Base-by-base conservation (phyloP, 2,797 vertebrate species). In the Phaenicophaeus curvirostris region DNA sequence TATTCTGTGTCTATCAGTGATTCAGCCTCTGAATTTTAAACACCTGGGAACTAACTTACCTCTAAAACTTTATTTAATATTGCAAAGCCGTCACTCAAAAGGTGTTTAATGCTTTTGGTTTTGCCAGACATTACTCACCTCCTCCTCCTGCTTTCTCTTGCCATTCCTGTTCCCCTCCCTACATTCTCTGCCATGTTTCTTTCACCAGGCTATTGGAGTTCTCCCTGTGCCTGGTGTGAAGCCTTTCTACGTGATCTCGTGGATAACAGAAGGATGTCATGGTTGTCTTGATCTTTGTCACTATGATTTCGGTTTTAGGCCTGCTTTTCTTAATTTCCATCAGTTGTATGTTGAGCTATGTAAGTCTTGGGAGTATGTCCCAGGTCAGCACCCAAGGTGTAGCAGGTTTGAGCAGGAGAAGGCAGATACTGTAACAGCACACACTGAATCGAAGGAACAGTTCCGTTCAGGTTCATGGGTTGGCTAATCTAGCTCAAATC, bases 11-110 rank as follows among this genome's bases (percentile, higher is more conserved):
- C 75, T 91, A 20, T 66, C 23, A 28, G 76, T 68, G 76, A 73
- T 90, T 46, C 76, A 77, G 27, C 61, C 31, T 91, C 79, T 91
- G 91, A 65, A 91, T 96, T 91, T 88, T 86, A 93, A 96, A 67
- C 23, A 79, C 41, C 42, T 61, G 53, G 46, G 54, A 77, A 73
- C 55, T 88, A 82, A 78, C 58, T 83, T 75, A 30, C 42, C 54
- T 95, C 73, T 72, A 51, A 80, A 94, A 58, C 57, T 76, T 65
- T 30, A 58, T 65, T 86, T 80, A 74, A 61, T 80, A 58, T 74
- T 84, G 74, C 84, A 87, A 69, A 93, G 10, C 71, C 28, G 11
- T 79, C 21, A 27, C 55, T 87, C 55, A 63, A 55, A 89, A 82
- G 37, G 9, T 21, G 23, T 62, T 85, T 86, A 76, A 17, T 80